Percentiles rank a stretch among this genome's conserved stretches.
phyloP scores from a whole-genome alignment of 2,888 invertebrate genomes.

The Pycnomerus fuliginosus region DNA sequence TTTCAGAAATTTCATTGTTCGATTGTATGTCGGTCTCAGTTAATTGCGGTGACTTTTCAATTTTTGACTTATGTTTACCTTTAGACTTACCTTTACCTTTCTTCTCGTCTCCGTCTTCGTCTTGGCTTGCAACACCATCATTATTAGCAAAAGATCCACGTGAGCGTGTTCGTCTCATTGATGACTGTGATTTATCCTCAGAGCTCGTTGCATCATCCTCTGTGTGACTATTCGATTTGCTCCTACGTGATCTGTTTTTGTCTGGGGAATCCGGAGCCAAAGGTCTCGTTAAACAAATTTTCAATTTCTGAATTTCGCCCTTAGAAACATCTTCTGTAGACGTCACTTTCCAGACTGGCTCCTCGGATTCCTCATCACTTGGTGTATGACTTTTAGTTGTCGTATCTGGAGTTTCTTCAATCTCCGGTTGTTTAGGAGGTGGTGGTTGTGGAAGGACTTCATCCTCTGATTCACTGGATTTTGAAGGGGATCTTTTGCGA shows the following conservation, averaged over 20 bases:
- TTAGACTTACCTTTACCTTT: slow-evolving; percentile 54
- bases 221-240: slow-evolving; percentile 57
- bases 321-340: slow-evolving; percentile 50
- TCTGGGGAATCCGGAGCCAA: slow-evolving; percentile 58
- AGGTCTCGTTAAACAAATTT: slow-evolving; percentile 63
- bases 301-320: slow-evolving; percentile 65
- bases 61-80: slow-evolving; percentile 51
- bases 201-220: slow-evolving; percentile 54
- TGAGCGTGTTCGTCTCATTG: slow-evolving; percentile 51
- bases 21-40: slow-evolving; percentile 45
- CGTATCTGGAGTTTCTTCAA: slow-evolving; percentile 34
- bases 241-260: slow-evolving; percentile 54
- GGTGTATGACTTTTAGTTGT: slow-evolving; percentile 29
- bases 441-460: slow-evolving; percentile 22
- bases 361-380: slow-evolving; percentile 25
- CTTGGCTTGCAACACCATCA: slow-evolving; percentile 10
- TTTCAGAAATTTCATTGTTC: slow-evolving; percentile 48
- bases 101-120: slow-evolving; percentile 44
- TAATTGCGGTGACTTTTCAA: slow-evolving; percentile 42
- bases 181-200: slow-evolving; percentile 50
- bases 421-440: slow-evolving; percentile 1
- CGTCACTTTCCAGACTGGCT: slow-evolving; percentile 60
- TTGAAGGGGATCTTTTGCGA: slow-evolving; percentile 52
- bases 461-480: slow-evolving; percentile 39
- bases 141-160: slow-evolving; percentile 27